Conservation (phyloP, 1,140 invertebrate species). For the Babylonia areolata region DNA sequence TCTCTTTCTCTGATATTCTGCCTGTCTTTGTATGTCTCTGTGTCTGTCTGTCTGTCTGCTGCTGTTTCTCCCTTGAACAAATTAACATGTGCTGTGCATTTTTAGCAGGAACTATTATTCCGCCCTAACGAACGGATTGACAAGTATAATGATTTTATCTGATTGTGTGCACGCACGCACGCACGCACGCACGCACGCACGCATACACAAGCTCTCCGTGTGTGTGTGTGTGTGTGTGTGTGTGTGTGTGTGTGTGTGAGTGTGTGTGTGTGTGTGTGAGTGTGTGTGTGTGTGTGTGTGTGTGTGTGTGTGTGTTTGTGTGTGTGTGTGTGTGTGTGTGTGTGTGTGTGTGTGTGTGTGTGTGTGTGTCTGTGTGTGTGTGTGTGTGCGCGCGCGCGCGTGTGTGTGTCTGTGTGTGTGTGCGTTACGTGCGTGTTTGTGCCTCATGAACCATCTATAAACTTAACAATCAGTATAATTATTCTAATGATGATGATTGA, state of each 20-base stretch:
- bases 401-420: neutral
- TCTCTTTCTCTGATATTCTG: neutral
- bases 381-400: neutral
- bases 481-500: too few relatives aligned
- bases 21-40: neutral
- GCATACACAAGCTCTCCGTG: neutral
- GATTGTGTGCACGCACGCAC: too few relatives aligned
- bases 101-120: too few relatives aligned
- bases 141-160: too few relatives aligned
- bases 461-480: too few relatives aligned
- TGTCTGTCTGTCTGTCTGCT: too few relatives aligned
- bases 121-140: too few relatives aligned
- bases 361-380: neutral
- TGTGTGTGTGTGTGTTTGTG: neutral
- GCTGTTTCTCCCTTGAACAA: too few relatives aligned
- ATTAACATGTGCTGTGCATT: too few relatives aligned
- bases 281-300: neutral
- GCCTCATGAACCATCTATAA: too few relatives aligned
- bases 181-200: too few relatives aligned
- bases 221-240: neutral
- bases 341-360: neutral
- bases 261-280: neutral
- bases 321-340: slow-evolving; percentile 5
- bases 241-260: neutral
- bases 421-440: neutral